phyloP scores from a whole-genome alignment of 2,797 vertebrate genomes.

The Bufotes viridis region DNA sequence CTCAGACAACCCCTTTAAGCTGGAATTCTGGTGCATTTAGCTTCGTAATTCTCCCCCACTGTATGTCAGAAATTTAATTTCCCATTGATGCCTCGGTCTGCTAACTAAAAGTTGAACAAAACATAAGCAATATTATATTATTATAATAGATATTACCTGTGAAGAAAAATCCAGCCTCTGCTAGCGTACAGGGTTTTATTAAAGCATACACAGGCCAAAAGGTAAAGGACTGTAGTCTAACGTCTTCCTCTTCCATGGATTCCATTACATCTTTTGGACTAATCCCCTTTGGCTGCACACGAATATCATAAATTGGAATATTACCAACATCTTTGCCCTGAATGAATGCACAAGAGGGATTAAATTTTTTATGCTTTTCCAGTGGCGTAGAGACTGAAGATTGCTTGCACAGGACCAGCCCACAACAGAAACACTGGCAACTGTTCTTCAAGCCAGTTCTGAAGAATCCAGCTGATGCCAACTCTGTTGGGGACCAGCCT shows the following conservation, averaged over 20 bases:
- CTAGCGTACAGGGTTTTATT: slow-evolving; percentile 27
- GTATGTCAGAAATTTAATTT: too few species aligned
- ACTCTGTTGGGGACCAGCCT: slow-evolving; percentile 43
- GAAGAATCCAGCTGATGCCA: slow-evolving; percentile 62
- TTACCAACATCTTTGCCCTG: slow-evolving; percentile 60
- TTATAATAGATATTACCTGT: slow-evolving; percentile 52
- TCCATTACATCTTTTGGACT: background rate
- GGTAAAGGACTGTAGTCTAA: slow-evolving; percentile 33
- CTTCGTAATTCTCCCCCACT: too few species aligned
- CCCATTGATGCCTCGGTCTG: too few species aligned
- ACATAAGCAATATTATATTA: background rate
- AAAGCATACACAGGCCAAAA: slow-evolving; percentile 40
- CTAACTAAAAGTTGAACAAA: too few species aligned
- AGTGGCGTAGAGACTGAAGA: background rate
- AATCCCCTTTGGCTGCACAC: slow-evolving; percentile 29
- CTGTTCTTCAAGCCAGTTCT: slow-evolving; percentile 31
- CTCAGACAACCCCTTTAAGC: too few species aligned
- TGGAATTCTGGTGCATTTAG: too few species aligned
- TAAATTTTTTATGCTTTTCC: slow-evolving; percentile 38
- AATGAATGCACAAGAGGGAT: slow-evolving; percentile 57
- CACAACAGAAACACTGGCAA: slow-evolving; percentile 62
- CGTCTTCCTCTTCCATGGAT: background rate
- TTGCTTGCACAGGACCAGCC: slow-evolving; percentile 49
- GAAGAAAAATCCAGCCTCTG: slow-evolving; percentile 59
- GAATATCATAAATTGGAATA: slow-evolving; percentile 51